Conservation (phyloP, 2,888 invertebrate species). For the Ypsolopha scabrella region DNA sequence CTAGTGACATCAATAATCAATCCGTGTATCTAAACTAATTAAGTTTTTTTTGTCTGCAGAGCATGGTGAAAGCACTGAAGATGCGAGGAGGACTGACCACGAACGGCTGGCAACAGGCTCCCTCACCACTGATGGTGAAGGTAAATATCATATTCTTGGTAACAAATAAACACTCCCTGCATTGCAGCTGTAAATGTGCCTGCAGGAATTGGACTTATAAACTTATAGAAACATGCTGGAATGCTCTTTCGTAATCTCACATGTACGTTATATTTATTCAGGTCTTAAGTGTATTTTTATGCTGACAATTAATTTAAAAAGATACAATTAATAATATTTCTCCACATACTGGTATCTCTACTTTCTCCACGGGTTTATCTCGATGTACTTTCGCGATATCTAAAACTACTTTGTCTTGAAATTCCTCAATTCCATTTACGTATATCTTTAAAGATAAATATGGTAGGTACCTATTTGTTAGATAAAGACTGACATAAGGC, state of each 20-base stretch:
- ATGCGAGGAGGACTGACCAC: slow-evolving; percentile 72
- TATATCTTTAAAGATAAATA: neutral
- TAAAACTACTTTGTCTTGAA: neutral
- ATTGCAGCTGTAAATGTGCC: neutral
- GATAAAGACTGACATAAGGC: neutral
- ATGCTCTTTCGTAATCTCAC: too few species aligned
- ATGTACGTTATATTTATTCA: too few species aligned
- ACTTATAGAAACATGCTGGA: too few species aligned
- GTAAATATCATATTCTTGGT: slow-evolving; percentile 60
- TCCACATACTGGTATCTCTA: neutral
- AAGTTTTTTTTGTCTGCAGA: slow-evolving; percentile 32
- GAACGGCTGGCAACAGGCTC: slow-evolving; percentile 78
- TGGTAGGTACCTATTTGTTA: neutral
- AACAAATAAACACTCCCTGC: neutral
- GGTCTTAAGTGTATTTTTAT: too few species aligned
- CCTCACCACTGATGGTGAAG: slow-evolving; percentile 87
- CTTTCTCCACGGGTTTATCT: neutral
- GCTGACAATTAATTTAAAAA: too few species aligned
- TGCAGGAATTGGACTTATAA: neutral
- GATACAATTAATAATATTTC: neutral
- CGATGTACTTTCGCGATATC: neutral
- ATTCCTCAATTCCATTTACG: neutral
- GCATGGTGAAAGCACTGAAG: slow-evolving; percentile 75
- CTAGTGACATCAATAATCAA: too few species aligned
- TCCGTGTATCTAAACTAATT: too few species aligned